Percentiles rank a stretch among this genome's conserved stretches.
These are phyloP conservation scores for Crocidura indochinensis DNA, from an alignment of 2,797 vertebrate genomes.

Conservation along the genomic window DNA sequence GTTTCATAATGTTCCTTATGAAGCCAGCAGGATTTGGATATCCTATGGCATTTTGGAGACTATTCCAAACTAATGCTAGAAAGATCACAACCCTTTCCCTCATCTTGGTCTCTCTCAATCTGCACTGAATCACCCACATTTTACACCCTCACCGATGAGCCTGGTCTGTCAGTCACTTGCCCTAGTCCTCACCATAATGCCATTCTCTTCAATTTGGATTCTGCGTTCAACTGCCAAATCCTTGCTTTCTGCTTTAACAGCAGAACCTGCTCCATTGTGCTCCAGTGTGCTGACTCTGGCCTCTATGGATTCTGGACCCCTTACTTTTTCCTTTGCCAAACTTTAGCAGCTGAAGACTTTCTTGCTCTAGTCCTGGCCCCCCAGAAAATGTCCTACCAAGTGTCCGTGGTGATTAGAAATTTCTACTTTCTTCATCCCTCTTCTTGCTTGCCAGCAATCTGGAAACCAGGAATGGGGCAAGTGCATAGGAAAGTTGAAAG, in stretches of 20 bases:
- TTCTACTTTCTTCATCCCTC: not conserved
- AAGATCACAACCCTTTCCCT: not conserved
- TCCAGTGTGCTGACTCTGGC: not conserved
- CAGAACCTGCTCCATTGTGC: not conserved
- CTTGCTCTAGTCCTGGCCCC: not conserved
- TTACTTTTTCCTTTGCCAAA: not conserved
- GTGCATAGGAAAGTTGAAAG: fast-evolving
- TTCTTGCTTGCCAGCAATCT: not conserved
- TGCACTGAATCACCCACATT: not conserved
- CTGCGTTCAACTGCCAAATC: not conserved
- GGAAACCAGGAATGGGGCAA: not conserved
- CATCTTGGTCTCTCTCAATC: not conserved
- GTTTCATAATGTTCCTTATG: not conserved
- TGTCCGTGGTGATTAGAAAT: not conserved
- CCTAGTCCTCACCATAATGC: not conserved
- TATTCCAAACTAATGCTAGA: not conserved
- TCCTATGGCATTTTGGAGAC: not conserved
- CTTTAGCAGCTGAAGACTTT: not conserved
- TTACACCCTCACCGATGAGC: not conserved
- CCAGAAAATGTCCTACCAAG: not conserved
- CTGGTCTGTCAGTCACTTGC: not conserved
- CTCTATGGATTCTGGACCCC: not conserved
- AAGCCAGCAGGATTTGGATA: not conserved
- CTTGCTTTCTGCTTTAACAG: not conserved
- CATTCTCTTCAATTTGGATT: not conserved